These are phyloP conservation scores for Frieseomelitta varia DNA, from an alignment of 1,140 invertebrate species.

Conservation along the genomic window DNA sequence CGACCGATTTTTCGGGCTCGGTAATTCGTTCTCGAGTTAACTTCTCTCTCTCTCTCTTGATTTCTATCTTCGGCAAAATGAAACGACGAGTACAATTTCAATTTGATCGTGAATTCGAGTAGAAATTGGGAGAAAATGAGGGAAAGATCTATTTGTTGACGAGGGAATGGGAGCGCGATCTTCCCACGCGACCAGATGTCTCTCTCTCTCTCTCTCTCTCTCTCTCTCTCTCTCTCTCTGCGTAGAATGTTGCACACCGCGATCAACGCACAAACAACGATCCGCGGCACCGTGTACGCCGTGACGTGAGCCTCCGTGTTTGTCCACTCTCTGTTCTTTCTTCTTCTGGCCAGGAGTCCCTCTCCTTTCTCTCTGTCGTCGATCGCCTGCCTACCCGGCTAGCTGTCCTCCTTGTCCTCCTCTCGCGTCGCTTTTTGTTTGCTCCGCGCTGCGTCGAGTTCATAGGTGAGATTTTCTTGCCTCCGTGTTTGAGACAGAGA, in stretches of 20 bases:
- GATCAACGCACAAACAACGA: conserved; percentile 48
- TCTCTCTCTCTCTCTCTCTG: background rate
- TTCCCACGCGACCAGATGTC: conserved; percentile 64
- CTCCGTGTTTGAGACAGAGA: background rate
- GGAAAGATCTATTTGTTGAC: conserved; percentile 18
- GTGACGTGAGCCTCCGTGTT: conserved; percentile 13
- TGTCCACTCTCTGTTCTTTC: background rate
- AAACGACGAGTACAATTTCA: too few relatives aligned
- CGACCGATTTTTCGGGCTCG: background rate
- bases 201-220: background rate
- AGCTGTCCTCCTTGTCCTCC: conserved; percentile 4
- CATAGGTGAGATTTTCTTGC: conserved; percentile 22
- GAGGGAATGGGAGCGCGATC: conserved; percentile 60
- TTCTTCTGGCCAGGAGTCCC: background rate
- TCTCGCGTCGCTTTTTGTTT: conserved; percentile 33
- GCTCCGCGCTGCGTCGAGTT: background rate
- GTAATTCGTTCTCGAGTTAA: background rate
- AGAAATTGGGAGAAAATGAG: background rate
- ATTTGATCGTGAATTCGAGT: too few relatives aligned
- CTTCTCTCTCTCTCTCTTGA: background rate
- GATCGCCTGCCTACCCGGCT: background rate
- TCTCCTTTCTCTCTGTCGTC: background rate
- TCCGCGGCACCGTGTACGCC: conserved; percentile 9
- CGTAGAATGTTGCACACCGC: conserved; percentile 35
- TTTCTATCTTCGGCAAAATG: background rate